phyloP scores from a whole-genome alignment of 2,113 vertebrate species.

The Heterocephalus glaber region DNA sequence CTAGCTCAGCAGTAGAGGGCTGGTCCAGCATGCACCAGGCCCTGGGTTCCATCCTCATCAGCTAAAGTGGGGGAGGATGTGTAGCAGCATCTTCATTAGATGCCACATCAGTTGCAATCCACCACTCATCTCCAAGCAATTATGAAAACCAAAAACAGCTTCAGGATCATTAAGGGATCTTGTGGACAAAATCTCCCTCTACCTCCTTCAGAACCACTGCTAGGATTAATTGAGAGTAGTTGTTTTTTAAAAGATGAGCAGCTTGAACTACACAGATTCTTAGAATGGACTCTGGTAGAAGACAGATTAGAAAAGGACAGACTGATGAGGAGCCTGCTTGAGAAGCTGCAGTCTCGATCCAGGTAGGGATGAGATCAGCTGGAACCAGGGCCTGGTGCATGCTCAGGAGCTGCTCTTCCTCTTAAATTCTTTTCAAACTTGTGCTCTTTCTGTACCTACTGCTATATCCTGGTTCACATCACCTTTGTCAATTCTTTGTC shows the following conservation, averaged over 20 bases:
- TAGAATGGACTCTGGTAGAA: background rate
- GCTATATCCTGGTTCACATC: background rate
- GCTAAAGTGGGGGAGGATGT: no score
- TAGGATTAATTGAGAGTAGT: background rate
- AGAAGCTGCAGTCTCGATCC: no score
- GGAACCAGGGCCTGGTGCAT: no score
- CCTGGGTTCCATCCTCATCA: background rate
- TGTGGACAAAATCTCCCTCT: background rate
- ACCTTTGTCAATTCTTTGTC: background rate
- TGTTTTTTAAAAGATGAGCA: background rate
- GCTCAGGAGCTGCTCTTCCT: background rate
- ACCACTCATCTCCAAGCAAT: no score
- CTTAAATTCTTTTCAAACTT: background rate
- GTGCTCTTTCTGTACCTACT: background rate
- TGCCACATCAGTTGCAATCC: background rate
- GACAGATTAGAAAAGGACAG: background rate
- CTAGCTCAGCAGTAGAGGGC: background rate
- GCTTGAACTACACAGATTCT: background rate
- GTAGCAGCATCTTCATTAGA: background rate
- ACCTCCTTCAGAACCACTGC: background rate
- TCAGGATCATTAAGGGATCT: background rate
- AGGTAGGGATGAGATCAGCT: background rate
- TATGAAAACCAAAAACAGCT: background rate
- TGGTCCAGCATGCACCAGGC: background rate
- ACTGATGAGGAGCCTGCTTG: rapidly evolving